These are phyloP conservation scores for Limnephilus rhombicus DNA, from an alignment of 2,888 invertebrate species.

Conservation along the genomic window DNA sequence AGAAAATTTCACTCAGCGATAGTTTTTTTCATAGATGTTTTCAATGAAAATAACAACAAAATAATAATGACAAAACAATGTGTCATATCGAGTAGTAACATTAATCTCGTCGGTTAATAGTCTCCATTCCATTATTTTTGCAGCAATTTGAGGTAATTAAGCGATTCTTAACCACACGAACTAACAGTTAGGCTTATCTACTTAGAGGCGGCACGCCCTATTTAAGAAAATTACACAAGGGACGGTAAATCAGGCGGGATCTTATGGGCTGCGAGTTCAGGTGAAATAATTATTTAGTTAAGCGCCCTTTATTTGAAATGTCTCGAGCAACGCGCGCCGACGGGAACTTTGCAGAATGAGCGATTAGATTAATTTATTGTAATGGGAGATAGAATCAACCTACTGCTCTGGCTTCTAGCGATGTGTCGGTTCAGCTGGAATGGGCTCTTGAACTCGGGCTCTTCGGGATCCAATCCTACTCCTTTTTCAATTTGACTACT, in stretches of 20 bases:
- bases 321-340: neutral
- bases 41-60: no score
- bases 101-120: neutral
- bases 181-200: constrained; percentile 37
- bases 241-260: constrained; percentile 29
- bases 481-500: no score
- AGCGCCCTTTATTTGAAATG: constrained; percentile 19
- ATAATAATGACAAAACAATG: no score
- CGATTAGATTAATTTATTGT: constrained; percentile 31
- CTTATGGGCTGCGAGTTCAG: constrained; percentile 35
- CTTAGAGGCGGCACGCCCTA: neutral
- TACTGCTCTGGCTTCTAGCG: neutral
- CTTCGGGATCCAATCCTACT: no score
- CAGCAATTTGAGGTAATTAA: constrained; percentile 12
- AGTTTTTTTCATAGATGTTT: no score
- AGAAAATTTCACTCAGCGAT: no score
- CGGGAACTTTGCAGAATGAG: neutral
- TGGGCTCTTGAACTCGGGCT: no score
- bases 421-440: no score
- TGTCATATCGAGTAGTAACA: neutral
- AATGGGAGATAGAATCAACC: neutral
- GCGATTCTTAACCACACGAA: neutral
- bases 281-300: constrained; percentile 38
- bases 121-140: neutral
- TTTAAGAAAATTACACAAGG: constrained; percentile 30